Percentiles rank a stretch among this genome's conserved stretches.
These are phyloP conservation scores for Eriocheir sinensis DNA, from an alignment of 1,140 invertebrate species.

Conservation along the genomic window DNA sequence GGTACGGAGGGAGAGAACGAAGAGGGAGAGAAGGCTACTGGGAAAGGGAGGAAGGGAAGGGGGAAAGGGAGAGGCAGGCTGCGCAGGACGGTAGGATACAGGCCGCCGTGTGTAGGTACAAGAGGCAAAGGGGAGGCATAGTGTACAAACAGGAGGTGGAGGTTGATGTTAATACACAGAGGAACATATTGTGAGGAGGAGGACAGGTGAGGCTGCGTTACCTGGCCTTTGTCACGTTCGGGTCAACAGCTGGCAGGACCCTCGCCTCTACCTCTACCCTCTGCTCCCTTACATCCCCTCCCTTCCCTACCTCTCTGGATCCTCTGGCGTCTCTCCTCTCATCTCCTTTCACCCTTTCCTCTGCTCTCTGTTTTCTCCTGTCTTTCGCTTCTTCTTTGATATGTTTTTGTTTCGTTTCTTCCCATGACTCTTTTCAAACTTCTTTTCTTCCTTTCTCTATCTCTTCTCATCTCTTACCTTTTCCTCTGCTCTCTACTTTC, in stretches of 20 bases:
- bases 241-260: constrained; percentile 12
- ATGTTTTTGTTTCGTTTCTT: neutral
- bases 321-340: no score
- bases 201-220: constrained; percentile 39
- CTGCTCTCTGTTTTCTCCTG: neutral
- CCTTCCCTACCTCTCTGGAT: constrained; percentile 41
- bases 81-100: no score
- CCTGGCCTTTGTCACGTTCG: constrained; percentile 24
- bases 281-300: neutral
- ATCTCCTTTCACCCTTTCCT: constrained; percentile 29
- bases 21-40: no score
- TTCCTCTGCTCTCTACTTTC: no score
- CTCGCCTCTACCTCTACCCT: neutral
- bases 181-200: neutral
- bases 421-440: neutral
- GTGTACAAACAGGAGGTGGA: no score
- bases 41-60: neutral
- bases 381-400: neutral
- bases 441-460: no score
- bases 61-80: neutral
- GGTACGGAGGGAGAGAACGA: no score
- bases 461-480: no score
- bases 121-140: no score
- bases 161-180: neutral
- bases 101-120: no score